phyloP scores from a whole-genome alignment of 2,888 invertebrate species.

The Hanleya hanleyi region DNA sequence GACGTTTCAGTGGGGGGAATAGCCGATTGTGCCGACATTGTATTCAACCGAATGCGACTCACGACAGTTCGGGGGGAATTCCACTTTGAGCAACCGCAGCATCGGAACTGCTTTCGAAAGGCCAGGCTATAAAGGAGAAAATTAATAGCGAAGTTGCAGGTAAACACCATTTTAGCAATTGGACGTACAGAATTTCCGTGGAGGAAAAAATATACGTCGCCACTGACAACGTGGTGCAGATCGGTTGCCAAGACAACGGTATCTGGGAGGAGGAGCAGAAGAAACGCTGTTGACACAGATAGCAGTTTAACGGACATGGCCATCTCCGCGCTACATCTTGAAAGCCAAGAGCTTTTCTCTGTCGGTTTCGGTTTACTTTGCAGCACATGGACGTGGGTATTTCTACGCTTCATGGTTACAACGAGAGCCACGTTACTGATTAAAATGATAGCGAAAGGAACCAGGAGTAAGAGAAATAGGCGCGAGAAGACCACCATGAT shows the following conservation, averaged over 20 bases:
- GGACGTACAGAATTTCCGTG: not conserved
- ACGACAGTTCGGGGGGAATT: too few relatives aligned
- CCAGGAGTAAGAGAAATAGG: not conserved
- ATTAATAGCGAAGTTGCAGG: not conserved
- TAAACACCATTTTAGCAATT: not conserved
- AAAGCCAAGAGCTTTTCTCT: too few relatives aligned
- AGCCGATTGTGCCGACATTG: too few relatives aligned
- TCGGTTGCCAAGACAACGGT: not conserved
- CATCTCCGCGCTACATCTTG: not conserved
- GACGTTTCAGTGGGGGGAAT: too few relatives aligned
- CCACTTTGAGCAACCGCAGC: too few relatives aligned
- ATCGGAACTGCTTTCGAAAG: not conserved
- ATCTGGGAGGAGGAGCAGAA: not conserved
- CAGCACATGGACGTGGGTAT: too few relatives aligned
- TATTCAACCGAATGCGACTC: too few relatives aligned
- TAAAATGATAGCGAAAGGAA: not conserved
- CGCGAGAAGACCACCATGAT: not conserved
- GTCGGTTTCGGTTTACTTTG: too few relatives aligned
- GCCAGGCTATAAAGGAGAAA: not conserved
- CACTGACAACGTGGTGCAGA: not conserved
- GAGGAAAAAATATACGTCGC: not conserved
- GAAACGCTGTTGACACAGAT: not conserved
- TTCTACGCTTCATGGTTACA: not conserved
- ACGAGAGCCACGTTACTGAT: not conserved
- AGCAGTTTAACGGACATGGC: not conserved